A percentile compares a stretch with the other conserved stretches of the same genome.
Conservation (phyloP, 2,797 vertebrate genomes). For the Alcedo atthis region DNA sequence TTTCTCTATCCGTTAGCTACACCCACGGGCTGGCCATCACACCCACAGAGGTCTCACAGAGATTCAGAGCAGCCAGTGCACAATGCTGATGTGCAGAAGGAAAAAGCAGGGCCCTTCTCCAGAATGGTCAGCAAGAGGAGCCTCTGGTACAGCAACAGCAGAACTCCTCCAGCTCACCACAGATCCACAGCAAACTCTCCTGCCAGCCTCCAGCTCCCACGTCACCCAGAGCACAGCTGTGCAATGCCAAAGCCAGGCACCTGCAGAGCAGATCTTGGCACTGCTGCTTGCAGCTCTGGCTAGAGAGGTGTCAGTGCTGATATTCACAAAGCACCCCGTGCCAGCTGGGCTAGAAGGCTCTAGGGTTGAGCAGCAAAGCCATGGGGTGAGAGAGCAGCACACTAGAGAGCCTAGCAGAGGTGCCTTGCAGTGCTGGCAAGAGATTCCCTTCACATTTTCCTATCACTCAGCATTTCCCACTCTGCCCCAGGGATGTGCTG, state of each 20-base stretch:
- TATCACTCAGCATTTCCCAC: not conserved
- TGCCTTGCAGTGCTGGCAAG: not conserved
- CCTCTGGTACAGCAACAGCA: not conserved
- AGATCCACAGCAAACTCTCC: not conserved
- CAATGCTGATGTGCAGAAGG: not conserved
- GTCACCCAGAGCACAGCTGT: not conserved
- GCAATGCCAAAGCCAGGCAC: not conserved
- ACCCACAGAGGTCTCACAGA: not conserved
- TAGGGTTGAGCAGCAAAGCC: not conserved
- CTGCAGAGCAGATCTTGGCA: constrained; percentile 16
- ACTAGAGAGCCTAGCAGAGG: not conserved
- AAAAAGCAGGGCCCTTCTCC: not conserved
- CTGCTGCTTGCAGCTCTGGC: not conserved
- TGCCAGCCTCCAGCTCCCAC: not conserved
- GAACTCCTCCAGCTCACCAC: not conserved
- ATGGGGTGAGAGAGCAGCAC: not conserved
- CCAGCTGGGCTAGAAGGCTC: not conserved
- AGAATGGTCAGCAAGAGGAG: not conserved
- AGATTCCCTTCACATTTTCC: not conserved
- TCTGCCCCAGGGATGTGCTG: not conserved
- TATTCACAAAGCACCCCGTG: not conserved
- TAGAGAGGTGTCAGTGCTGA: not conserved
- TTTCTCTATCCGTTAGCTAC: not conserved
- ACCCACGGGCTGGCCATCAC: not conserved
- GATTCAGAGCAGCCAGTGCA: not conserved